A percentile compares a stretch with the other conserved stretches of the same genome.
phyloP scores from a whole-genome alignment of 2,113 vertebrate genomes.

The Gracilinanus agilis region DNA sequence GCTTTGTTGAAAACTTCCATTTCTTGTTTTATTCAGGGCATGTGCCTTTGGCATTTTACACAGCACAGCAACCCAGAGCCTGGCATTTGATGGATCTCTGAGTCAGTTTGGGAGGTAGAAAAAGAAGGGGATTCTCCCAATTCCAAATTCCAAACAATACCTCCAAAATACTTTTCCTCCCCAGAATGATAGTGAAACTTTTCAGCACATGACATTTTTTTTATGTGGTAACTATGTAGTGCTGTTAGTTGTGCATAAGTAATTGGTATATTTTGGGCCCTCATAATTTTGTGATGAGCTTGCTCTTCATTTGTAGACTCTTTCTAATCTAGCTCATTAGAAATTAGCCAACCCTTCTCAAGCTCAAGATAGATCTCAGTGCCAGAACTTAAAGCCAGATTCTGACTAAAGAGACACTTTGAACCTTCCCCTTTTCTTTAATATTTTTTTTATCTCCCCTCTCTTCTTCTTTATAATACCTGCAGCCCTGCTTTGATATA shows the following conservation, averaged over 20 bases:
- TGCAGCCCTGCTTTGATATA: background rate
- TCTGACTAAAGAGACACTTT: constrained; percentile 50
- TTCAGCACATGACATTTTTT: background rate
- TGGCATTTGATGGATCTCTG: fast-evolving
- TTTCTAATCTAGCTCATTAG: constrained; percentile 66
- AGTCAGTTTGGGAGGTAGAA: background rate
- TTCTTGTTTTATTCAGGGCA: background rate
- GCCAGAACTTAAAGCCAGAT: constrained; percentile 57
- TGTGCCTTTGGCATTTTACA: background rate
- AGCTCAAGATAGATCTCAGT: constrained; percentile 68
- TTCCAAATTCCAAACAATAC: background rate
- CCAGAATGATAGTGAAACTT: background rate
- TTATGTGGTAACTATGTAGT: background rate
- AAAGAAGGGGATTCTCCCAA: background rate
- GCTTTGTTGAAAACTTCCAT: background rate
- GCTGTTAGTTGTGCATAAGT: background rate
- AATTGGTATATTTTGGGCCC: background rate
- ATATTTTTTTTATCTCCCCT: background rate
- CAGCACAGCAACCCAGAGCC: background rate
- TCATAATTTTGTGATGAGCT: constrained; percentile 31
- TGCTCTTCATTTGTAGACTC: constrained; percentile 62
- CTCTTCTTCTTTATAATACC: background rate
- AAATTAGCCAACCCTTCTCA: constrained; percentile 60
- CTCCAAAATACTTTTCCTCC: background rate
- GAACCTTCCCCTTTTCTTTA: constrained; percentile 32